These are phyloP conservation scores for Tethea ocularis DNA, from an alignment of 2,888 invertebrate genomes.

Conservation along the genomic window DNA sequence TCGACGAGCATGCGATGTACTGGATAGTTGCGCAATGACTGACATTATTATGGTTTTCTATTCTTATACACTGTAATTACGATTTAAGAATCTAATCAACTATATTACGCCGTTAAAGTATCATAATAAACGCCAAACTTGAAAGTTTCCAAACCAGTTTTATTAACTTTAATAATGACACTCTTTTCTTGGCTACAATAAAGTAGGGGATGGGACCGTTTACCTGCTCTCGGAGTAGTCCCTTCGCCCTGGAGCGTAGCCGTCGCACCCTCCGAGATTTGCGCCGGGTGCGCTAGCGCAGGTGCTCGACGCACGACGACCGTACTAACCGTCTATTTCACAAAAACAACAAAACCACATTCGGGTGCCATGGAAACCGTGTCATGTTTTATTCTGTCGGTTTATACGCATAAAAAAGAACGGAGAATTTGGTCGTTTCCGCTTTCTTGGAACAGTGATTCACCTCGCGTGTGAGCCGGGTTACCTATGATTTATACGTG, in stretches of 20 bases:
- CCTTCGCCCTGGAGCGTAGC: slow-evolving; percentile 41
- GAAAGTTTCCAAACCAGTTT: slow-evolving; percentile 47
- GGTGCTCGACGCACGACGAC: slow-evolving; percentile 72
- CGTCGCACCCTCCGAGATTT: slow-evolving; percentile 74
- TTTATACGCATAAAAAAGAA: slow-evolving; percentile 66
- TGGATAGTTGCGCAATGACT: slow-evolving; percentile 45
- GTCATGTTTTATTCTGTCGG: slow-evolving; percentile 55
- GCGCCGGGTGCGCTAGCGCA: slow-evolving; percentile 75
- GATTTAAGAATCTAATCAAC: slow-evolving; percentile 41
- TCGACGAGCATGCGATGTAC: slow-evolving; percentile 36
- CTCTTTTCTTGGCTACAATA: slow-evolving; percentile 38
- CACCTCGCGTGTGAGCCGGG: slow-evolving; percentile 70
- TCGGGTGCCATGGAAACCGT: slow-evolving; percentile 48
- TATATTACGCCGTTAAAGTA: slow-evolving; percentile 22
- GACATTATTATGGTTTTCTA: slow-evolving; percentile 36
- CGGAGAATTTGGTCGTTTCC: slow-evolving; percentile 78
- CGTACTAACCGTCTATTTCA: slow-evolving; percentile 64
- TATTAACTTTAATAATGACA: slow-evolving; percentile 37
- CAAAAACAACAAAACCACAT: slow-evolving; percentile 54
- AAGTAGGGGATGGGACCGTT: slow-evolving; percentile 54
- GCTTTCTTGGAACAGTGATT: slow-evolving; percentile 80
- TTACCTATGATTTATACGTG: slow-evolving; percentile 68
- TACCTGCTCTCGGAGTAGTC: slow-evolving; percentile 65
- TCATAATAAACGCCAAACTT: slow-evolving; percentile 22
- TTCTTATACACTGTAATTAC: slow-evolving; percentile 39